Base-by-base conservation (phyloP, 2,113 vertebrate genomes). In the Tyto alba region DNA sequence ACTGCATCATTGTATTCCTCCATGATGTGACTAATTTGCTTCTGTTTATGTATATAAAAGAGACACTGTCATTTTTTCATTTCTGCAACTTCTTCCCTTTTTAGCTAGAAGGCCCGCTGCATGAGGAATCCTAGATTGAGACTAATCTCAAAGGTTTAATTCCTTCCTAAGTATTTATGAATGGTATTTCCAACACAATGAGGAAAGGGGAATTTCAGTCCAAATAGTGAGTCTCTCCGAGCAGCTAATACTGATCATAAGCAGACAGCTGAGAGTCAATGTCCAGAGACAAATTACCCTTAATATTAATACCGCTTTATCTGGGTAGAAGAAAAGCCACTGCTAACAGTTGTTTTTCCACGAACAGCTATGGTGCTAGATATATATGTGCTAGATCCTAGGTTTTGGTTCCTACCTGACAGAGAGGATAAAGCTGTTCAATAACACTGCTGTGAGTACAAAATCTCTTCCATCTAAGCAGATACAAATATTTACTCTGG, bases 391-490 rank as follows among this genome's bases (percentile, higher is more conserved):
- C 18, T 34, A 77, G 32, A 79, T 45, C 55, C 59, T 26, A 71
- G 41, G 15, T 53, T 89, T 81, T 92, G 38, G 13, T 82, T 96
- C 88, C 25, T 97, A 98, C 98, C 97, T 98, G 98, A 91, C 97
- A 98, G 56, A 98, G 82, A 85, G 97, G 97, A 96, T 98, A 98
- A 85, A 98, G 95, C 45, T 97, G 96, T 75, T 98, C 97, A 87
- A 96, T 95, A 87, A 81, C 53, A 45, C 78, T 88, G 76, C 94
- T 48, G 6, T 95, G 91, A 0, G 7, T 96, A 88, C 96, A 98
- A 94, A 98, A 98, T 66, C 94, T 96, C 83, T 98, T 98, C 98
- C 98, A 98, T 80, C 98, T 98, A 77, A 98, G 95, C 97, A 97
- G 95, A 52, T 98, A 94, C 57, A 98, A 97, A 41, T 97, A 96